Evolutionary conservation across 2,113 vertebrate species (phyloP), one percentile per base, ranked within the genome.

Genomic region (Apistogramma diplotaenia): DNA sequence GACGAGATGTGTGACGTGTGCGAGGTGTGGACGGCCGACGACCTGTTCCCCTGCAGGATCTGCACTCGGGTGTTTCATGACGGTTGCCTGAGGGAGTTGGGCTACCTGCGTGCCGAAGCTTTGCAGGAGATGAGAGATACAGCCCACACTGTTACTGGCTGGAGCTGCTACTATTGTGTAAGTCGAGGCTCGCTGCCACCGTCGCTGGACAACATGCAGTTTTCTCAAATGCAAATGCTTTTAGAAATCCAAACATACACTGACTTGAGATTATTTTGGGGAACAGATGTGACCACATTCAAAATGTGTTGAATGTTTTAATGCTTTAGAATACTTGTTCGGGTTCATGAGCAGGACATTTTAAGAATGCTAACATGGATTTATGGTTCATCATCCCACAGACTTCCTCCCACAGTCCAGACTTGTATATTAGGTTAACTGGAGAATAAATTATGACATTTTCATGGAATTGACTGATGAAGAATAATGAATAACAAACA

Each of bases 121-220:
- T 59, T 96, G 2, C 89, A 95, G 58, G 96, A 97, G 88, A 95
- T 98, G 96, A 96, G 93, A 0, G 96, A 98, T 79, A 96, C 94
- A 0, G 97, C 98, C 0, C 97, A 97, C 92, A 97, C 97, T 0
- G 95, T 97, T 55, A 95, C 94, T 0, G 98, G 98, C 87, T 99
- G 97, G 98, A 99, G 98, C 94, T 99, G 98, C 94, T 97, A 98
- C 94, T 98, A 97, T 91, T 99, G 98, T 27, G 98, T 99, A 93
- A 97, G 98, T 95, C 18, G 10, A 25, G 16, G 37, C 75, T 62
- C 21, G 2, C 31, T 57, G 33, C 4, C 33, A 35, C 11, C 12
- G 2, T 70, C 33, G 46, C 53, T 76, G 56, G 43, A 33, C 10
- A 55, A 21, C 19, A 43, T n/a, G 2, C 16, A 51, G 21, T 11